phyloP scores from a whole-genome alignment of 2,797 vertebrate genomes.

The Lepilemur ruficaudatus region DNA sequence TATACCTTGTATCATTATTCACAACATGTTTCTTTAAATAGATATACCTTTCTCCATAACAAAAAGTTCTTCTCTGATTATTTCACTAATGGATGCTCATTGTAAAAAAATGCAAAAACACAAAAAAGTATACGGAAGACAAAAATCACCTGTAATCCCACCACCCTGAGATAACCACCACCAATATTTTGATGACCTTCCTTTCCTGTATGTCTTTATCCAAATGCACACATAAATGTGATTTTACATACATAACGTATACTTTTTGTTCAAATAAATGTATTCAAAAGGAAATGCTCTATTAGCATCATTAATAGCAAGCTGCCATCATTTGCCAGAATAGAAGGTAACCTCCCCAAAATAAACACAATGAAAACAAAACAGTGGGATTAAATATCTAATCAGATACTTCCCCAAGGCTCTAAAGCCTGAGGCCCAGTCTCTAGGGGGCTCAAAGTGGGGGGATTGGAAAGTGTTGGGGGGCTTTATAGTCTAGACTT shows the following conservation, averaged over 20 bases:
- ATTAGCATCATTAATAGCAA: not conserved
- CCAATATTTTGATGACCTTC: not conserved
- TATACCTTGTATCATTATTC: not conserved
- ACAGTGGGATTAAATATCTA: not conserved
- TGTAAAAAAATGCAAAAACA: slow-evolving; percentile 3
- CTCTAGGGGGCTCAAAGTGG: not conserved
- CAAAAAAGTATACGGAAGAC: not conserved
- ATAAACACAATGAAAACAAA: slow-evolving; percentile 6
- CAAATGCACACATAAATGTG: not conserved
- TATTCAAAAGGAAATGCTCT: not conserved
- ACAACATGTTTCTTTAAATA: not conserved
- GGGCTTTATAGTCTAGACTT: not conserved
- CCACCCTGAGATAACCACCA: not conserved
- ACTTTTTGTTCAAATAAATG: not conserved
- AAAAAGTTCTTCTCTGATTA: slow-evolving; percentile 9
- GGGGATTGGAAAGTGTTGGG: not conserved
- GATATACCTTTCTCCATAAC: not conserved
- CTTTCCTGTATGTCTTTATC: not conserved
- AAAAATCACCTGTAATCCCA: not conserved
- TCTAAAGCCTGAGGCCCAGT: not conserved
- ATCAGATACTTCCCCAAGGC: not conserved
- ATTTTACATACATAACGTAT: not conserved
- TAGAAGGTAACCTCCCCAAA: not conserved
- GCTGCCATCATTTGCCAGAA: not conserved
- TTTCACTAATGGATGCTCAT: not conserved